Base-by-base conservation (phyloP, 2,888 invertebrate genomes). In the Melikaiella ostensackeni region DNA sequence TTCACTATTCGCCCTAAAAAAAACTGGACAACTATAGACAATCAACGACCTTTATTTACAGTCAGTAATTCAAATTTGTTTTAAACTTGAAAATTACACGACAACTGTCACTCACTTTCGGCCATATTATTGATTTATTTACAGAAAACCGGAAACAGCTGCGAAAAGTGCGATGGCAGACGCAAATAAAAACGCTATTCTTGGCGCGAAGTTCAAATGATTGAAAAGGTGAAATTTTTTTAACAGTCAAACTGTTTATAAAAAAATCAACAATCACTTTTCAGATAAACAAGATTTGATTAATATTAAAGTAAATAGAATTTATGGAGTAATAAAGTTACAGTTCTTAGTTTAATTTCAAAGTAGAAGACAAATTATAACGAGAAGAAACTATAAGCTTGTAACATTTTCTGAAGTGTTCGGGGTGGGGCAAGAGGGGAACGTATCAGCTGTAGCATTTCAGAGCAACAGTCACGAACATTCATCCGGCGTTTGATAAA, bases 401-500 rank as follows among this genome's bases (percentile, higher is more conserved):
- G n/a, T n/a, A n/a, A n/a, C n/a, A n/a, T n/a, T n/a, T n/a, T n/a
- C n/a, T n/a, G n/a, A 30, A 30, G 30, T 30, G 4, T 30, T 30
- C 2, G 30, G 4, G 30, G 30, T 2, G 11, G 38, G 5, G 1
- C 13, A 42, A 4, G 42, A 46, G 19, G 19, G 42, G 19, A 6
- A 46, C 16, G 42, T 6, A 46, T 19, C 16, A 46, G 16, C 21
- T 21, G 21, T 55, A 21, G 50, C 55, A 55, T 21, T 21, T 55
- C 9, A 55, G 55, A 55, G 21, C 55, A 55, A 55, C 30, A 4
- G 4, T 2, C 2, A 4, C 30, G n/a, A 30, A 30, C 55, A 55
- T 16, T 42, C 42, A 42, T 55, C 55, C 55, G 55, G 55, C 55
- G 55, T 55, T 55, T 55, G 55, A 55, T 21, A 55, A 21, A 55